Conservation (phyloP, 2,113 vertebrate genomes). For the Nannospalax galili region DNA sequence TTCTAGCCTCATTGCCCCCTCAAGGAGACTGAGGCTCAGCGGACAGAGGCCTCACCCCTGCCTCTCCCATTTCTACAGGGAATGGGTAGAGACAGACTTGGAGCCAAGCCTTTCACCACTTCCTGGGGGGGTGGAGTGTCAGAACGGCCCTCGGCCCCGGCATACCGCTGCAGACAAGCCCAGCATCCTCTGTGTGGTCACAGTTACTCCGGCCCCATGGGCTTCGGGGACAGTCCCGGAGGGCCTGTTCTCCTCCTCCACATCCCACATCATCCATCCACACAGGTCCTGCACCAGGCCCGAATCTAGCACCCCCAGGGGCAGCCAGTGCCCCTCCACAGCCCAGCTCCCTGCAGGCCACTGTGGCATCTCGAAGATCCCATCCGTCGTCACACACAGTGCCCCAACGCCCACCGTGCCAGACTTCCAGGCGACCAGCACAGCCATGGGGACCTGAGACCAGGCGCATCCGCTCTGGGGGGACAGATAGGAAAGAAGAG, state of each 20-base stretch:
- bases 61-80: not conserved
- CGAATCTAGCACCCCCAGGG: constrained; percentile 72
- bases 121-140: not conserved
- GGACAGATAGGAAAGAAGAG: too few species aligned
- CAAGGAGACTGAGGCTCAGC: not conserved
- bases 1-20: not conserved
- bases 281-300: constrained; percentile 76
- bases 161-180: constrained; percentile 80
- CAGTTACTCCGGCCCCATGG: constrained; percentile 83
- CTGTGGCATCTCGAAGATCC: constrained; percentile 64
- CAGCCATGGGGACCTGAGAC: constrained; percentile 74
- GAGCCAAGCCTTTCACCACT: not conserved
- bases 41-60: not conserved
- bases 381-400: constrained; percentile 80
- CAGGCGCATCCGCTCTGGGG: constrained; percentile 70
- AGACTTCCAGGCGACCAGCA: constrained; percentile 80
- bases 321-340: constrained; percentile 73
- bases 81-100: not conserved
- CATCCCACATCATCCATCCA: constrained; percentile 81
- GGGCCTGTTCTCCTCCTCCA: constrained; percentile 70
- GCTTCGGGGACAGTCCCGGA: constrained; percentile 74
- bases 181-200: constrained; percentile 81
- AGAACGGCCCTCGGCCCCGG: not conserved
- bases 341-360: constrained; percentile 79
- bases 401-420: constrained; percentile 74